Base-by-base conservation (phyloP, 2,888 invertebrate species). In the Junonia oenone region DNA sequence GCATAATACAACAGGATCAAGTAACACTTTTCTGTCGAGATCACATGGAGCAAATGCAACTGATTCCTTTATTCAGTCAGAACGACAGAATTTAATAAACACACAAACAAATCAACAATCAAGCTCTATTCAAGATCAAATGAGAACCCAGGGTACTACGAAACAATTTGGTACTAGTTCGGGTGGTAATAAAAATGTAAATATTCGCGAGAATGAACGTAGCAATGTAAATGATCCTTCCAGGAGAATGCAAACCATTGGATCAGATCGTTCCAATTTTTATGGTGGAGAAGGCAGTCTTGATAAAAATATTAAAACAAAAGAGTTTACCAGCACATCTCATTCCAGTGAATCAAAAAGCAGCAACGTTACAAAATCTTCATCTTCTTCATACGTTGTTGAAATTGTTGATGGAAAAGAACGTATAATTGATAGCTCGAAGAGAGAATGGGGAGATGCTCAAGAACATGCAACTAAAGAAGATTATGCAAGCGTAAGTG, bases 401-500 rank as follows among this genome's bases (percentile, higher is more conserved):
- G 93, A 94, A 80, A 91, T 92, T 62, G 91, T 93, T 17, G 92
- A 93, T 68, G 93, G 93, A 1, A 93, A 93, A 72, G 93, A 93
- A 77, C 81, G 92, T 35, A 88, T 93, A 38, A 78, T 93, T 40
- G 93, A 93, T 59, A 89, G 89, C 64, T 91, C 92, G 51, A 91
- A 90, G 47, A 91, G 92, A 65, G 92, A 93, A 75, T 90, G 92
- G 77, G 92, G 92, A 45, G 89, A 90, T 68, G 86, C 82, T 43
- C 68, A 91, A 69, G 84, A 89, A 61, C 74, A 87, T 55, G 77
- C 81, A 31, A 72, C 81, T 49, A 91, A 91, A 61, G 93, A 93
- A 78, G 84, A 83, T 38, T 87, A 90, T 68, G 84, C 90, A 22
- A 91, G 89, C 58, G 81, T 85, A 33, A 90, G 86, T 63, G 93